Base-by-base conservation (phyloP, 2,888 invertebrate genomes). In the Lasiommata megera region DNA sequence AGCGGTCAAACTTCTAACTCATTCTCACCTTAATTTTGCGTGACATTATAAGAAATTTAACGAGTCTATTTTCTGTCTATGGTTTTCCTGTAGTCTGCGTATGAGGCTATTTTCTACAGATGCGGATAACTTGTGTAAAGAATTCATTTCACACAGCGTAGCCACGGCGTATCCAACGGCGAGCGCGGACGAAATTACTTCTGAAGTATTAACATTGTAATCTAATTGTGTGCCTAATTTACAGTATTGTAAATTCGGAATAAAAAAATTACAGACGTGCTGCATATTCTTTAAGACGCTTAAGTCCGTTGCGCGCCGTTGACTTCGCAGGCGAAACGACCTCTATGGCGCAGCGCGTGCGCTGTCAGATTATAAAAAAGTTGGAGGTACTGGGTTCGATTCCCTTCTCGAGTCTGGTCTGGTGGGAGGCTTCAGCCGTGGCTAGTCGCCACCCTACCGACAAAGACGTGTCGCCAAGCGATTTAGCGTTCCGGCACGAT, bases 61-160 rank as follows among this genome's bases (percentile, higher is more conserved):
- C n/a, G 31, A 34, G 11, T 34, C 9, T 34, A 3, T 34, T 11
- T 28, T 23, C 29, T 8, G 1, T 31, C 46, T 46, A 31, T 31
- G 0, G 1, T 14, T 16, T 31, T 16, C 11, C 16, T 11, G 14
- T 46, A 31, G 31, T 46, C 46, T 16, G 11, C 11, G 46, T 11
- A 43, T 2, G 9, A 46, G 8, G 40, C 9, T 40, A 41, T 52
- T 44, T 44, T 40, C 17, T 31, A 44, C 17, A 53, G 53, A 53
- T 16, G 34, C 43, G 53, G 36, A 36, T 53, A 53, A 55, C 17
- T 34, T 41, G 41, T 55, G 41, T 47, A 54, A 14, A 47, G 36
- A 41, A 55, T 55, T 55, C 34, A 41, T 48, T 55, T 55, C 40
- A 40, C 54, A 43, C 29, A 54, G 36, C 34, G 53, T 29, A 38